Evolutionary conservation across 2,888 invertebrate species (phyloP).

Genomic region (Cylloceria caligata): DNA sequence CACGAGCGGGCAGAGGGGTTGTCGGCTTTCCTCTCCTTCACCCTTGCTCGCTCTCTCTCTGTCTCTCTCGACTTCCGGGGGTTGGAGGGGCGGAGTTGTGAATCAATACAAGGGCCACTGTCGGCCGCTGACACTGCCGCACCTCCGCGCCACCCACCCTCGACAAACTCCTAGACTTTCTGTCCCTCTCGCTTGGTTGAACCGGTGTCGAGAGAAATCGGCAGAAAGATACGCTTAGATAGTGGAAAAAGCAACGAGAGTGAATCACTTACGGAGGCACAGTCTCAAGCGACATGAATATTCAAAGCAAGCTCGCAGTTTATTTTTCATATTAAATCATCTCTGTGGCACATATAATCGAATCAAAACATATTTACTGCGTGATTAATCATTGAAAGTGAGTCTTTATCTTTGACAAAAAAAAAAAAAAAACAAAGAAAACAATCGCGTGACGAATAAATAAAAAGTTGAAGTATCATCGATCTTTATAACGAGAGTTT

Average conservation of each 20-base stretch:
- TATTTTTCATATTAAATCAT: constrained; percentile 6
- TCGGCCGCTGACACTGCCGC: constrained; percentile 73
- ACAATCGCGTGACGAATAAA: too few relatives aligned
- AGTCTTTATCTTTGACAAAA: neutral
- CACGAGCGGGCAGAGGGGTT: constrained; percentile 39
- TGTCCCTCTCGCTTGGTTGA: constrained; percentile 56
- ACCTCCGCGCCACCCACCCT: constrained; percentile 53
- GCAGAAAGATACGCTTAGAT: constrained; percentile 34
- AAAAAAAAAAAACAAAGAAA: neutral
- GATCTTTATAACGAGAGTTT: too few relatives aligned
- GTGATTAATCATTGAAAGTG: neutral
- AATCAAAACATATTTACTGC: neutral
- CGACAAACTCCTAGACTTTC: constrained; percentile 48
- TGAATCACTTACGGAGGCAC: constrained; percentile 38
- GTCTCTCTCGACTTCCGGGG: constrained; percentile 59
- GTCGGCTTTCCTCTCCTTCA: constrained; percentile 61
- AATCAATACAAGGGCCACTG: constrained; percentile 83
- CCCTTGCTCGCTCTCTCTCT: constrained; percentile 47
- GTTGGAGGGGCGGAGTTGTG: constrained; percentile 72
- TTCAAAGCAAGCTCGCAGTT: neutral
- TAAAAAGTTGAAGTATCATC: neutral
- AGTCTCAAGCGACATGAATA: constrained; percentile 10
- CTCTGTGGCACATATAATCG: neutral
- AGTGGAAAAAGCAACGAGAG: constrained; percentile 31
- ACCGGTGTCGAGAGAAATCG: constrained; percentile 61